phyloP scores from a whole-genome alignment of 2,113 vertebrate species.

The Epinephelus moara region DNA sequence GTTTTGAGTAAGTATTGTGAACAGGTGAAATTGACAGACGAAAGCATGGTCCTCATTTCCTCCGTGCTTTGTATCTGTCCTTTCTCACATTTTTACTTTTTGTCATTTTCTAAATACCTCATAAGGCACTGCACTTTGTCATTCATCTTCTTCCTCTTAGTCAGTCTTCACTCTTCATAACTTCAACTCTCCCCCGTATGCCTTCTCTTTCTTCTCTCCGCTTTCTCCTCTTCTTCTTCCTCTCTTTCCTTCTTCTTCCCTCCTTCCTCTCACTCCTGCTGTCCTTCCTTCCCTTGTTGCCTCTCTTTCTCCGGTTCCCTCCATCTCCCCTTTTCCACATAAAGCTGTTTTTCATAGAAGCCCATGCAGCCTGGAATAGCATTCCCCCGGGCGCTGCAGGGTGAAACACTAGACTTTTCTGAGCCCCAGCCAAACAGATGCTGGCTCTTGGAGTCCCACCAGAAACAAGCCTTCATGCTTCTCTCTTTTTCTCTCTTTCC shows the following conservation, averaged over 20 bases:
- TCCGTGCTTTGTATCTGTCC: constrained; percentile 23
- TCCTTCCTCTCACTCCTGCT: constrained; percentile 57
- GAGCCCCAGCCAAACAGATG: constrained; percentile 88
- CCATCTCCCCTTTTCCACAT: constrained; percentile 86
- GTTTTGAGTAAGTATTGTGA: constrained; percentile 52
- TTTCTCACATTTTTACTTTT: constrained; percentile 27
- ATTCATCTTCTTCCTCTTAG: constrained; percentile 28
- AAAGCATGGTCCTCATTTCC: constrained; percentile 15
- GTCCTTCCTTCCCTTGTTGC: constrained; percentile 77
- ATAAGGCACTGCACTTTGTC: constrained; percentile 16
- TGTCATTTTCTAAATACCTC: constrained; percentile 31
- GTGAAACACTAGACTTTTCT: constrained; percentile 89
- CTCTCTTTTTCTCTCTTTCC: constrained; percentile 65
- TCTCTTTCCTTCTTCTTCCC: constrained; percentile 14
- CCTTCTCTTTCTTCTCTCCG: constrained; percentile 20
- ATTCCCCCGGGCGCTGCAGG: constrained; percentile 84
- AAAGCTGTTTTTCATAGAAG: constrained; percentile 90
- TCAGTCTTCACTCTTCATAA: constrained; percentile 26
- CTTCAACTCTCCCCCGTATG: constrained; percentile 3
- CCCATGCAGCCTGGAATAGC: constrained; percentile 86
- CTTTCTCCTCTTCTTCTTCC: constrained; percentile 25
- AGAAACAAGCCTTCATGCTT: constrained; percentile 84
- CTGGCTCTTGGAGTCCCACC: constrained; percentile 86
- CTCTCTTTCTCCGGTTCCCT: constrained; percentile 76
- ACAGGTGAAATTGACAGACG: constrained; percentile 54